Base-by-base conservation (phyloP, 2,888 invertebrate genomes). In the Perdita meconis region DNA sequence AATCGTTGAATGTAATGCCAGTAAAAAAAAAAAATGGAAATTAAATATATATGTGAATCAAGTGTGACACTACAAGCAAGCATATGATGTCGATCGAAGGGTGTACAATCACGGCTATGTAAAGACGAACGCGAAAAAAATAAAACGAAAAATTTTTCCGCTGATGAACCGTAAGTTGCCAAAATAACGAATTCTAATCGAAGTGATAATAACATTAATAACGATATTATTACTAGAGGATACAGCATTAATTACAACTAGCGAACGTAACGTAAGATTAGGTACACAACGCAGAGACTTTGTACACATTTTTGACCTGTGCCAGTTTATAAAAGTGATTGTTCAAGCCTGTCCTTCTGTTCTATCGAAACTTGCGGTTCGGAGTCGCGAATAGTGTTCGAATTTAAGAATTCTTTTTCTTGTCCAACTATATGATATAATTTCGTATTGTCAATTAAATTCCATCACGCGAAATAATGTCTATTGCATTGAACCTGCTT, bases 371-470 rank as follows among this genome's bases (percentile, higher is more conserved):
- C 85, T 88, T 88, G 88, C 89, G 89, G 86, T 89, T 89, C 88
- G 80, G 75, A 53, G 56, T 77, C 63, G 78, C 81, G 80, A 69
- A 86, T 84, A 83, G n/a, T 87, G 81, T 87, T 88, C 64, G 82
- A 86, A 84, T 82, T 89, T 60, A 55, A 79, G 82, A 80, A 64
- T 82, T 83, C 86, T 81, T n/a, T n/a, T n/a, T 88, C 85, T 88
- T 87, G 87, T 89, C 82, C 83, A 80, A 85, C 80, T 88, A 87
- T 82, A 85, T n/a, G n/a, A n/a, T 83, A 87, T 88, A 82, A 87
- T 88, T 86, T 89, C 83, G 86, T 89, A 90, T 86, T 88, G 90
- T 90, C 90, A 90, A 90, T 90, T 90, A 90, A 90, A 90, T 87
- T 89, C 85, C 83, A 81, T 85, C 82, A 84, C 73, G 84, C 69